Percentiles rank a stretch among this genome's conserved stretches.
Evolutionary conservation across 2,797 vertebrate species (phyloP).

Genomic region (Poeciliopsis presidionis): DNA sequence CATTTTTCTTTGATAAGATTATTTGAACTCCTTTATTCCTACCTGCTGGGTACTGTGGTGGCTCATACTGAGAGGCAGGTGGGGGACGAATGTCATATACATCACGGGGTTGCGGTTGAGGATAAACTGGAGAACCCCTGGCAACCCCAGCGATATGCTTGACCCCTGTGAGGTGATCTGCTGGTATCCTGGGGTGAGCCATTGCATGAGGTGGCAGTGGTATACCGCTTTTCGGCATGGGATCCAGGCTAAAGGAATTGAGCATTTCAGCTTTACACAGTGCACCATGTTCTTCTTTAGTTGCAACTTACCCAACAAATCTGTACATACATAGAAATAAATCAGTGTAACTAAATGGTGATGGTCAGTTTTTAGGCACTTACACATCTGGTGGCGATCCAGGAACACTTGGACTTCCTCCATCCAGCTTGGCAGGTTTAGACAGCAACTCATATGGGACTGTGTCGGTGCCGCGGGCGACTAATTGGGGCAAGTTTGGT

Average conservation of each 20-base stretch:
- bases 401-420: slow-evolving; percentile 89
- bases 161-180: slow-evolving; percentile 86
- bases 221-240: slow-evolving; percentile 86
- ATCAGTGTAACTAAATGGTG: neutral
- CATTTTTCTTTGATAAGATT: neutral
- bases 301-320: neutral
- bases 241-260: slow-evolving; percentile 82
- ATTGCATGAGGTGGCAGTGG: slow-evolving; percentile 86
- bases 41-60: slow-evolving; percentile 89
- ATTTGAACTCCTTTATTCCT: slow-evolving; percentile 20
- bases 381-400: slow-evolving; percentile 96
- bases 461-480: slow-evolving; percentile 90
- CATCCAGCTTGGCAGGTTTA: slow-evolving; percentile 91
- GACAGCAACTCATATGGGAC: slow-evolving; percentile 85
- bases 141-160: slow-evolving; percentile 90
- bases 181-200: slow-evolving; percentile 81
- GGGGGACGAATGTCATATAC: slow-evolving; percentile 89
- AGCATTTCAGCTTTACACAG: neutral
- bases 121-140: slow-evolving; percentile 88
- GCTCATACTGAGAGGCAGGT: slow-evolving; percentile 88
- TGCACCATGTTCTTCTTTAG: neutral
- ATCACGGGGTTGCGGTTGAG: slow-evolving; percentile 87
- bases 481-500: slow-evolving; percentile 87
- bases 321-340: neutral
- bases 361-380: slow-evolving; percentile 39